These are phyloP conservation scores for Rhabdornis inornatus DNA, from an alignment of 2,113 vertebrate species.

Conservation along the genomic window DNA sequence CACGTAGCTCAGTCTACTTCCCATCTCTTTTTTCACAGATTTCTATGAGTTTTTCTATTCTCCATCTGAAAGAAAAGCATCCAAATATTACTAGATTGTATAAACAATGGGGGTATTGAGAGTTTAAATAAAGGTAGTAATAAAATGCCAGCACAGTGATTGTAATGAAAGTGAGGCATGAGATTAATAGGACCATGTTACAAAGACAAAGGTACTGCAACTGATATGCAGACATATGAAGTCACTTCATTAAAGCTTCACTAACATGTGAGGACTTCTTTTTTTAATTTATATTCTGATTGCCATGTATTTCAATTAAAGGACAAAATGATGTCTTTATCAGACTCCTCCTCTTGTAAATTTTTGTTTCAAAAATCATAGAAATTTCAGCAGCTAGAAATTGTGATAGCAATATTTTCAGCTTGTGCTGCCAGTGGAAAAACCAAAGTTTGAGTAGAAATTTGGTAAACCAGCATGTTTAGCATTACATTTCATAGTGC, in stretches of 20 bases:
- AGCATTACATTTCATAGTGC: slow-evolving; percentile 18
- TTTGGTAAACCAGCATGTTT: not conserved
- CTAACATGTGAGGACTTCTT: not conserved
- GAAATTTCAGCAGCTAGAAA: not conserved
- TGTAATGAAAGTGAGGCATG: not conserved
- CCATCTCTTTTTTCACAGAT: not conserved
- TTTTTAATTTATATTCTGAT: not conserved
- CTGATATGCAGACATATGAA: not conserved
- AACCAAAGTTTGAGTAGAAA: not conserved
- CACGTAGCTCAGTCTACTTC: not conserved
- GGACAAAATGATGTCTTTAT: not conserved
- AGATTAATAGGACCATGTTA: not conserved
- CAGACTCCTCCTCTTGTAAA: not conserved
- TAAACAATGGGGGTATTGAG: not conserved
- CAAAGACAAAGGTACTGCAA: not conserved
- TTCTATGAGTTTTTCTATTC: not conserved
- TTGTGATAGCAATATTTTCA: not conserved
- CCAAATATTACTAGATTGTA: not conserved
- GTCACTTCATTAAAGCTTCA: not conserved
- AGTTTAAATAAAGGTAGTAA: not conserved
- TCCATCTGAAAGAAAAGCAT: not conserved
- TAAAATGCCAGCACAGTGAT: not conserved
- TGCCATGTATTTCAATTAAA: slow-evolving; percentile 3
- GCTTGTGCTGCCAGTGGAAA: not conserved
- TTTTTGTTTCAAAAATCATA: slow-evolving; percentile 6